Evolutionary conservation across 1,140 invertebrate species (phyloP).

Genomic region (Drosophila rufa): DNA sequence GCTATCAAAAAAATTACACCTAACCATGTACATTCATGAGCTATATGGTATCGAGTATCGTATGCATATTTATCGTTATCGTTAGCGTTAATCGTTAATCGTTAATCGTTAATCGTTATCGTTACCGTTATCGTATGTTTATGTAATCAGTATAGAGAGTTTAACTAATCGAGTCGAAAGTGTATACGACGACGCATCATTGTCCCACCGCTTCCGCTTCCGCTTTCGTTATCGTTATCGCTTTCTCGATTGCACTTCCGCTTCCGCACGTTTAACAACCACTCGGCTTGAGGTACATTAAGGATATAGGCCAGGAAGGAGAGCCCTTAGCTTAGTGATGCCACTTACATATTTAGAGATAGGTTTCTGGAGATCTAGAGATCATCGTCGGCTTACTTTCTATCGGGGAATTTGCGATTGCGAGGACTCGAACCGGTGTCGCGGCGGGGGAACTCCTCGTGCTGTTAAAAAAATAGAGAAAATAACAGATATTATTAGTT

Average conservation of each 20-base stretch:
- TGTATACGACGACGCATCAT: conserved; percentile 29
- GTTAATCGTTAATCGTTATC: conserved; percentile 5
- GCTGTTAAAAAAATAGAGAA: neutral
- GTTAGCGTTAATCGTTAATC: conserved; percentile 10
- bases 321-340: conserved; percentile 51
- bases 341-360: conserved; percentile 36
- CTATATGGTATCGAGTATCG: conserved; percentile 36
- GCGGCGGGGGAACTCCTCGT: conserved; percentile 77
- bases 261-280: conserved; percentile 63
- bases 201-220: conserved; percentile 2
- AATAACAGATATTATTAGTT: neutral
- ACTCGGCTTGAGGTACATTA: conserved; percentile 81
- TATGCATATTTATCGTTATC: conserved; percentile 28
- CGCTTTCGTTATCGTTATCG: neutral
- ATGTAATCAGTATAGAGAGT: conserved; percentile 30
- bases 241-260: conserved; percentile 24
- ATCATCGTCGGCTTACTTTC: conserved; percentile 63
- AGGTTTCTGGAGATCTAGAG: conserved; percentile 36
- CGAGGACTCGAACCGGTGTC: conserved; percentile 65
- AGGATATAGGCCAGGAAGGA: conserved; percentile 65
- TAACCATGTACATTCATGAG: conserved; percentile 51
- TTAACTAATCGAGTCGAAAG: conserved; percentile 64
- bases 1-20: conserved; percentile 57
- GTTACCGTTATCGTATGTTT: conserved; percentile 19
- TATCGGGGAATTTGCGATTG: conserved; percentile 78